Base-by-base conservation (phyloP, 2,888 invertebrate genomes). In the Aporophyla nigra region DNA sequence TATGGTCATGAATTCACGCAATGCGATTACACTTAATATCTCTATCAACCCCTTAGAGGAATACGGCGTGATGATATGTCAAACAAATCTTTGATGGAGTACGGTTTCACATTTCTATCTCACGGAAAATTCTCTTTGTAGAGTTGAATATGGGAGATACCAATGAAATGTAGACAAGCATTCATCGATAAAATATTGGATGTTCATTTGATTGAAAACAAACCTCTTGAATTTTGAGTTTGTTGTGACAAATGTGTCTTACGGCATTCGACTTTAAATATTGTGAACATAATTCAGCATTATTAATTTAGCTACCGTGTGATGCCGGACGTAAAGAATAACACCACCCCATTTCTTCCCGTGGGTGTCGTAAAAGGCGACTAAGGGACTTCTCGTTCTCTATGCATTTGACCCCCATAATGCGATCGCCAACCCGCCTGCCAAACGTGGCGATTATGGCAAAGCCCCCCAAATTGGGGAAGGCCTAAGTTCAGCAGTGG, bases 91-190 rank as follows among this genome's bases (percentile, higher is more conserved):
- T 75, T 58, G 65, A 33, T 51, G 21, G 7, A 5, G 14, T 3
- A 21, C 46, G 61, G 43, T 73, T 63, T 75, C 56, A 27, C 19
- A 59, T 46, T 59, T n/a, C 6, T 27, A 58, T 59, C 19, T 33
- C 19, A 0, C 27, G 14, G 43, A 56, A 53, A 53, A 59, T 46
- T 53, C 21, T n/a, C 76, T 76, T 67, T 76, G 76, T 66, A 10
- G 21, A 33, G n/a, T 16, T 9, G 14, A 53, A 6, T 1, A 4
- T 9, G 46, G 9, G 68, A 58, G 43, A 51, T 53, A 46, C 59
- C 76, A 61, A 33, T 67, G 46, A 61, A 33, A 76, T 76, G 53
- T 33, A 76, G 27, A 14, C 16, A n/a, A 14, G 43, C 24, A 43
- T 59, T 66, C 46, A 46, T 59, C 21, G 65, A 59, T 16, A 27